Percentiles rank a stretch among this genome's conserved stretches.
Evolutionary conservation across 2,888 invertebrate species (phyloP).

Genomic region (Lycocerus yunnanus): DNA sequence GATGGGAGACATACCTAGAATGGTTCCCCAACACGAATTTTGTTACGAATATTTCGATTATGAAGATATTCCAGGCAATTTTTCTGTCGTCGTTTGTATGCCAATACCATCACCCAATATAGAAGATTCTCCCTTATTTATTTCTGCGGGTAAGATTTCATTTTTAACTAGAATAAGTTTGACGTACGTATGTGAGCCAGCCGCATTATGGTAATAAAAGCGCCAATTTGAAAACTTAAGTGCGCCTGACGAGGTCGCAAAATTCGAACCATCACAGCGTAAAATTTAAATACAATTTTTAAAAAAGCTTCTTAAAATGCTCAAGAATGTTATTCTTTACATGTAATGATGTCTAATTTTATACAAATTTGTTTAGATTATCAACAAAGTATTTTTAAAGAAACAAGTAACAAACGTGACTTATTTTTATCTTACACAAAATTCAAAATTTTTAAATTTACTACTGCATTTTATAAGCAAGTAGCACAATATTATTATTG

Average conservation of each 20-base stretch:
- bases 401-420: background rate
- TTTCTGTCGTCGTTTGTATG: constrained; percentile 1
- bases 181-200: too few relatives aligned
- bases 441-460: background rate
- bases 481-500: too few relatives aligned
- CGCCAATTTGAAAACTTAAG: background rate
- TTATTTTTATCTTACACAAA: background rate
- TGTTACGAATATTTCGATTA: constrained; percentile 4
- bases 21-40: background rate
- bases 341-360: background rate
- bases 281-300: too few relatives aligned
- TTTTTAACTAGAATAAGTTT: background rate
- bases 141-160: background rate
- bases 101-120: background rate
- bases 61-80: background rate
- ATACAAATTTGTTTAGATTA: background rate
- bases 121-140: background rate
- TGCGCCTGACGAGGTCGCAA: too few relatives aligned
- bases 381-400: background rate
- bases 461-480: too few relatives aligned
- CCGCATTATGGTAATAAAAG: background rate
- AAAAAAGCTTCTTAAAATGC: too few relatives aligned
- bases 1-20: background rate
- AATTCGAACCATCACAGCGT: too few relatives aligned
- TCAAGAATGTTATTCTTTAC: background rate